Base-by-base conservation (phyloP, 1,140 invertebrate species). In the Gryllus bimaculatus region DNA sequence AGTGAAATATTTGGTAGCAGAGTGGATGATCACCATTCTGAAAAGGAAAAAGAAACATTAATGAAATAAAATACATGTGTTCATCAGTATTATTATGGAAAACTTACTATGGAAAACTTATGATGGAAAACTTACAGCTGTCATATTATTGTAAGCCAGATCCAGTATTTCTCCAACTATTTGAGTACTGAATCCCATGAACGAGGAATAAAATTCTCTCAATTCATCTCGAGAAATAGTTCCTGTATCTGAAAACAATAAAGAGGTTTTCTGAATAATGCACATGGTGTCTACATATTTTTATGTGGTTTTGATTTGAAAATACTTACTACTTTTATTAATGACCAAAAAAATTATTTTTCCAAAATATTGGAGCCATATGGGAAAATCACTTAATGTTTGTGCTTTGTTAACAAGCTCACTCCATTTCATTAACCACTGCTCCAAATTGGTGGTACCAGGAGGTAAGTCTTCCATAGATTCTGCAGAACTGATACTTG, bases 321-420 rank as follows among this genome's bases (percentile, higher is more conserved):
- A 8, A 4, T 39, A 84, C 86, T 87, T 84, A 91, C 90, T 88
- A 81, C 87, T 88, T 86, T 89, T 89, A 82, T 93, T 92, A 77
- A 92, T 90, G 20, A 91, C 90, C 83, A 90, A 89, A 84, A 92
- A 93, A 66, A 93, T 83, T 80, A 92, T 90, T 86, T 91, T 92
- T 81, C 90, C 90, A 78, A 93, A 88, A 83, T 92, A 91, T 83
- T 92, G 91, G 12, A 93, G 84, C 87, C 92, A 93, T 6, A 93
- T 85, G 0, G 92, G 92, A 74, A 93, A 86, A 48, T 91, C 89
- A 8, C 87, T 84, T 77, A 92, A 87, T 79, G 87, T 87, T 79
- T 86, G 88, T 78, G 89, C 88, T 10, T 87, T 84, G 48, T 84
- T 84, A 4, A 92, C 84, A 26, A 91, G 82, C 20, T 88, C 84